These are phyloP conservation scores for Lithophane ornitopus DNA, from an alignment of 2,888 invertebrate genomes.

Conservation along the genomic window DNA sequence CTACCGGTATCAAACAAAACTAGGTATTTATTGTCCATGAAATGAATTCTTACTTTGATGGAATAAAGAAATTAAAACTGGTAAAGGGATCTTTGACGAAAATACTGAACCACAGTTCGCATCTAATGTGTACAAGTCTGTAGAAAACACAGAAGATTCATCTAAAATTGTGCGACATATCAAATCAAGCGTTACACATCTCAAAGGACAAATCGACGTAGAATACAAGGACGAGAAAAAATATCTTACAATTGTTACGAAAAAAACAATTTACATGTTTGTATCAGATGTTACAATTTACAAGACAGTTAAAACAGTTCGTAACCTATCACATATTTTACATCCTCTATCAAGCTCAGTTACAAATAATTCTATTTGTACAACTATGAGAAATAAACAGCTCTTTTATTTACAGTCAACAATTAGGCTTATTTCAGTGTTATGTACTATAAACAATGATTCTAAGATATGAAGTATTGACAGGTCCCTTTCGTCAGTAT, in stretches of 20 bases:
- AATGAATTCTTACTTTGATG: background rate
- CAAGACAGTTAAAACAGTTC: slow-evolving; percentile 76
- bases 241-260: slow-evolving; percentile 73
- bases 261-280: slow-evolving; percentile 68
- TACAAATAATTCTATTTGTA: slow-evolving; percentile 76
- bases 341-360: slow-evolving; percentile 75
- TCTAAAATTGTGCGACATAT: slow-evolving; percentile 68
- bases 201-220: slow-evolving; percentile 70
- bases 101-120: background rate
- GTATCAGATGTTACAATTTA: slow-evolving; percentile 73
- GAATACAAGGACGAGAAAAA: slow-evolving; percentile 68
- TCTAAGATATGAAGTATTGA: slow-evolving; percentile 88
- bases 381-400: slow-evolving; percentile 81
- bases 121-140: slow-evolving; percentile 35
- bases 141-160: slow-evolving; percentile 48
- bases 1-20: background rate
- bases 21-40: background rate
- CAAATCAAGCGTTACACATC: slow-evolving; percentile 67
- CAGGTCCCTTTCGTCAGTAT: slow-evolving; percentile 85
- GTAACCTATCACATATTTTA: slow-evolving; percentile 69
- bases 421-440: slow-evolving; percentile 66
- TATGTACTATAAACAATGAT: slow-evolving; percentile 70
- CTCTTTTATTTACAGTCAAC: slow-evolving; percentile 72
- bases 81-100: slow-evolving; percentile 1
- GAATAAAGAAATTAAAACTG: background rate